Evolutionary conservation across 2,113 vertebrate genomes (phyloP), one percentile per base, ranked within the genome.

Genomic region (Seriola dumerili): DNA sequence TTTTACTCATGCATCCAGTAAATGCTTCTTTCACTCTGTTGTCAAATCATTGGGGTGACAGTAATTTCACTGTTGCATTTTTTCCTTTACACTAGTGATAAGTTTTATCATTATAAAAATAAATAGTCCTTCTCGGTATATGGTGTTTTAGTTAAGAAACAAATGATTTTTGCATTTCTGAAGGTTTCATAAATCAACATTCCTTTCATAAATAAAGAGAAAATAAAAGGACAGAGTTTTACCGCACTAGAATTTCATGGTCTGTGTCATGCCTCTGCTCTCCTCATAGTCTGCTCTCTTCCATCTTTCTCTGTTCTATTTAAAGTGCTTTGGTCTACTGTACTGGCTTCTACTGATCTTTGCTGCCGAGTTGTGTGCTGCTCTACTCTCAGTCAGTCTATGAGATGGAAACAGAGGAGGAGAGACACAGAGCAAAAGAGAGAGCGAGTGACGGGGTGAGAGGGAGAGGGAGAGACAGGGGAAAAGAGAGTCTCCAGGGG

Each of bases 401-500:
- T 65, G 83, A 55, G 80, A 81, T 85, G 85, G 75, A 89, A 86
- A 83, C 80, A 34, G 58, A 83, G 80, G 75, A 85, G 52, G n/a
- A 72, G 77, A 75, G 77, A 80, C 70, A 61, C 36, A 0, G 46
- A 81, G 78, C 44, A 4, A 84, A 72, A 78, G 67, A 46, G 67
- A 69, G 81, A 86, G 74, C 40, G 8, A 90, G 84, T 85, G 91
- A 85, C 62, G 67, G 85, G 70, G 81, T 83, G 84, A 89, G 87
- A 82, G 81, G 71, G 84, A 89, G 85, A 82, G 81, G 71, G 71
- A 81, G 78, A 46, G 76, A 76, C 76, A 55, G 82, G 52, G 80
- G 78, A 69, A 64, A 83, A 74, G 86, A 82, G 85, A 89, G 89
- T 94, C 92, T 94, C 90, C 89, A 90, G 85, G 94, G 91, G 90